These are phyloP conservation scores for Indicator indicator DNA, from an alignment of 2,113 vertebrate species.

Conservation along the genomic window DNA sequence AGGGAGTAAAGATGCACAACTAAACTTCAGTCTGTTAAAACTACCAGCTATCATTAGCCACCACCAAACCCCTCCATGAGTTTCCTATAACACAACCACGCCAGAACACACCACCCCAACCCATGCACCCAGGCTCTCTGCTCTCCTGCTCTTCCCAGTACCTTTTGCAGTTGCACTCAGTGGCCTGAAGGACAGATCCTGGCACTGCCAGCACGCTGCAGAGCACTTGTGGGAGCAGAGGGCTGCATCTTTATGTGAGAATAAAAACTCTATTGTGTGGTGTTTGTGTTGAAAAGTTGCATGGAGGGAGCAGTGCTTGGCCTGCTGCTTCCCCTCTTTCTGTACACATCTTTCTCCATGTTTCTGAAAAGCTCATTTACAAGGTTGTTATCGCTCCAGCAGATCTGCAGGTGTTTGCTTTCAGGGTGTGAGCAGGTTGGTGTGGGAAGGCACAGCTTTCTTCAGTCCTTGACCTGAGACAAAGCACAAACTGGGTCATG, in stretches of 20 bases:
- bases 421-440: neutral
- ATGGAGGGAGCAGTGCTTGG: neutral
- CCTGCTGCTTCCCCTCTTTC: neutral
- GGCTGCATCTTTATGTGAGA: rapidly evolving
- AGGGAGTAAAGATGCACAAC: neutral
- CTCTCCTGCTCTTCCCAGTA: neutral
- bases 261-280: neutral
- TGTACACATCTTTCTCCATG: rapidly evolving
- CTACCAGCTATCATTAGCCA: neutral
- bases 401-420: slow-evolving; percentile 4
- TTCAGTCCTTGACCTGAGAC: neutral
- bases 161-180: neutral
- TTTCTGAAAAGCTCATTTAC: neutral
- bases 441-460: neutral
- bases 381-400: neutral
- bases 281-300: rapidly evolving
- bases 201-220: neutral
- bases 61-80: neutral
- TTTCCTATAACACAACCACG: neutral
- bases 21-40: neutral
- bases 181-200: neutral
- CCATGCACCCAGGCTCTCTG: rapidly evolving
- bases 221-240: rapidly evolving
- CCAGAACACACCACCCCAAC: rapidly evolving
- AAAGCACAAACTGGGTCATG: neutral